Percentiles rank a stretch among this genome's conserved stretches.
Evolutionary conservation across 2,113 vertebrate genomes (phyloP).

Genomic region (Larimichthys crocea): DNA sequence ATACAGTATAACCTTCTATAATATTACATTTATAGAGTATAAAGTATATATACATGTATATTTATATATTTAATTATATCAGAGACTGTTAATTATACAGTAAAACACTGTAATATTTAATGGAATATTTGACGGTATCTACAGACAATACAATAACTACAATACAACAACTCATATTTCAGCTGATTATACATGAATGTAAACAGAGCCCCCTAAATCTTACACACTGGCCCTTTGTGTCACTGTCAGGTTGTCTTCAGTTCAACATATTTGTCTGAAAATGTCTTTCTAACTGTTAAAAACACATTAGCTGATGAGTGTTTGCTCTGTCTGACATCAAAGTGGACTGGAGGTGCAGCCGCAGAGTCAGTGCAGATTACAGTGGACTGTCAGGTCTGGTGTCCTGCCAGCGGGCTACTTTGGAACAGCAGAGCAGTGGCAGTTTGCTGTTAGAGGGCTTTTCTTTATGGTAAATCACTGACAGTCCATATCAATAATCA

Average conservation of each 20-base stretch:
- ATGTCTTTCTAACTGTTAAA: background rate
- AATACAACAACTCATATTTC: too few relatives aligned
- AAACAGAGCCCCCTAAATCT: too few relatives aligned
- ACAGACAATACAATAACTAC: too few relatives aligned
- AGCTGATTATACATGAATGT: too few relatives aligned
- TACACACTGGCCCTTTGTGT: too few relatives aligned
- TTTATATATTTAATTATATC: too few relatives aligned
- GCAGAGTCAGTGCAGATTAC: constrained; percentile 51
- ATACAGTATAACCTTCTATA: too few relatives aligned
- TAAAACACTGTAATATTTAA: too few relatives aligned
- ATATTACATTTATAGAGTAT: too few relatives aligned
- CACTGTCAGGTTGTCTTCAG: background rate
- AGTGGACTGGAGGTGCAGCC: constrained; percentile 44
- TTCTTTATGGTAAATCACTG: constrained; percentile 49
- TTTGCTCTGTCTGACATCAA: constrained; percentile 49
- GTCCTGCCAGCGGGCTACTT: constrained; percentile 54
- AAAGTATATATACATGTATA: too few relatives aligned
- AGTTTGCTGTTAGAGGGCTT: constrained; percentile 33
- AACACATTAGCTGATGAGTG: constrained; percentile 10
- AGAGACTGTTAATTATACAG: too few relatives aligned
- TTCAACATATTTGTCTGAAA: background rate
- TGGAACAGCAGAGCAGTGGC: constrained; percentile 33
- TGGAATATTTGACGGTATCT: too few relatives aligned
- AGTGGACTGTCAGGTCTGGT: constrained; percentile 28
- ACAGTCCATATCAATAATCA: constrained; percentile 34